phyloP scores from a whole-genome alignment of 2,113 vertebrate species.

The Todiramphus chloris region DNA sequence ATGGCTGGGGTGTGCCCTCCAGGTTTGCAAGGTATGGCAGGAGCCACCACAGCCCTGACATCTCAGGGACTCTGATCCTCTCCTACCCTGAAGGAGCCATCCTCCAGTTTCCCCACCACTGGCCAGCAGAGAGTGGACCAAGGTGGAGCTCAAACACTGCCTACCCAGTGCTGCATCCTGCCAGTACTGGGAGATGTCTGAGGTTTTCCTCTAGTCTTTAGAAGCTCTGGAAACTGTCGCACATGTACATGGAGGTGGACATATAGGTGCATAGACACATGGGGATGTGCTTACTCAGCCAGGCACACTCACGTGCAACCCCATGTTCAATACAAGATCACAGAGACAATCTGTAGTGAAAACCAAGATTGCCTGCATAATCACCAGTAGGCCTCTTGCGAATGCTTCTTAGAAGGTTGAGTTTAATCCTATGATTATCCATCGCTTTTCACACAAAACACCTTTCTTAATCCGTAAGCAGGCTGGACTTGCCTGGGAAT shows the following conservation, averaged over 20 bases:
- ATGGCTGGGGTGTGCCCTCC: background rate
- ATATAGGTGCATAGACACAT: fast-evolving
- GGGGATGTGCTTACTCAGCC: background rate
- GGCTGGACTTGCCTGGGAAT: background rate
- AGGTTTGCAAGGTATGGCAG: background rate
- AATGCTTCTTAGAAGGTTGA: background rate
- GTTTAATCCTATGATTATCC: constrained; percentile 42
- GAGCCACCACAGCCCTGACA: too few species aligned
- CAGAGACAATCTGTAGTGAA: background rate
- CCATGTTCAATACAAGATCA: background rate
- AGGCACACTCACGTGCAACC: fast-evolving
- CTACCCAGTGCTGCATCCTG: background rate
- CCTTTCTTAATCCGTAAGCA: background rate
- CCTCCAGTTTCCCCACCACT: background rate
- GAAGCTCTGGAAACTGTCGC: background rate
- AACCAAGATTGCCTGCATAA: background rate
- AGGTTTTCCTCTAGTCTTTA: background rate
- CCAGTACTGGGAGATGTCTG: background rate
- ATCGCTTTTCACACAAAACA: background rate
- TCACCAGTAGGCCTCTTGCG: background rate
- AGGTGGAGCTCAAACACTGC: background rate
- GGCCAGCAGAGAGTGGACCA: background rate
- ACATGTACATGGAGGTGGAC: fast-evolving
- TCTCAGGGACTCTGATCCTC: background rate
- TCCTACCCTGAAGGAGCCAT: background rate